Evolutionary conservation across 2,888 invertebrate genomes (phyloP).

Genomic region (Hoplodrina blanda): DNA sequence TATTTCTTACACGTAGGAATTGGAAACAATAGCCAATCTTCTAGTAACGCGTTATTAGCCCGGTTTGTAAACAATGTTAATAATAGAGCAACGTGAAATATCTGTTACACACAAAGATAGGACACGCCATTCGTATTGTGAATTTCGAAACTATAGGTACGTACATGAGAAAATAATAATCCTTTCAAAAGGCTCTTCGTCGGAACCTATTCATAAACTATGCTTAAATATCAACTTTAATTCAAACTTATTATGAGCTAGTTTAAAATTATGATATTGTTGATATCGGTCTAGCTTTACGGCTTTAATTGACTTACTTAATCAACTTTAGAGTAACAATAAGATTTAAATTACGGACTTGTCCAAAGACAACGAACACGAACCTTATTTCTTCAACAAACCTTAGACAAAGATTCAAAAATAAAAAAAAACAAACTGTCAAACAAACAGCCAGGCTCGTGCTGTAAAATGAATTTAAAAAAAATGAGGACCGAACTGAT

Average conservation of each 20-base stretch:
- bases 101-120: conserved; percentile 47
- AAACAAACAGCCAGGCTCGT: conserved; percentile 67
- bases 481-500: conserved; percentile 77
- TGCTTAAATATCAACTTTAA: not conserved
- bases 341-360: not conserved
- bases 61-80: conserved; percentile 64
- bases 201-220: not conserved
- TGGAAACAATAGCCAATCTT: conserved; percentile 81
- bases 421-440: conserved; percentile 57
- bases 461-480: conserved; percentile 68
- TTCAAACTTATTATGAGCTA: not conserved
- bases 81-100: conserved; percentile 56
- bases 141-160: conserved; percentile 49
- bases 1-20: conserved; percentile 73
- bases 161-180: conserved; percentile 13
- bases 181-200: not conserved
- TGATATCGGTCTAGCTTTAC: not conserved
- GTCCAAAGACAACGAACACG: not conserved
- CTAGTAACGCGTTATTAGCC: conserved; percentile 78
- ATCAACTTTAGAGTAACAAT: not conserved
- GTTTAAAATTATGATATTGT: not conserved
- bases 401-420: conserved; percentile 55
- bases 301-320: not conserved
- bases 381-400: conserved; percentile 16
- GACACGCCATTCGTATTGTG: conserved; percentile 41